Evolutionary conservation across 2,888 invertebrate species (phyloP), one percentile per base, ranked within the genome.

Genomic region (Caenorhabditis panamensis): DNA sequence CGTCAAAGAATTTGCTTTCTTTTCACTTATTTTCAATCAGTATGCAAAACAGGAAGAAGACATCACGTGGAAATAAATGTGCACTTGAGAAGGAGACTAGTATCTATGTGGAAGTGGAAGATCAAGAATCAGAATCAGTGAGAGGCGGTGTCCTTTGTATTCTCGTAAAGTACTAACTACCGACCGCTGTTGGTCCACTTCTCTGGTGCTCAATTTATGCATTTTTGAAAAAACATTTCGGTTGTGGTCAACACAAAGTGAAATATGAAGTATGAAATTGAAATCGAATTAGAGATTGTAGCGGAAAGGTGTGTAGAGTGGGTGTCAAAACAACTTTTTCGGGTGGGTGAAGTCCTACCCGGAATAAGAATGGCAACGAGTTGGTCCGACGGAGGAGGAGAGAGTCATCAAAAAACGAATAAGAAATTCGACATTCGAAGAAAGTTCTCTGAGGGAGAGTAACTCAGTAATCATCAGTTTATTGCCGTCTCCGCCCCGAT

Each of bases 391-490:
- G 18, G 8, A 41, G 18, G 13, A 9, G 1, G 2, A 13, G 24
- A 24, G 18, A 41, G 53, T 53, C 54, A 76, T 54, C 47, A 62
- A 62, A 76, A 44, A 24, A 20, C 8, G 22, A 63, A 62, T 63
- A 62, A 62, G 62, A 62, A 53, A 53, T 71, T 51, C 51, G 26
- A 54, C 51, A 51, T 58, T 44, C 54, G 36, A 41, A 28, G 56
- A 68, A 59, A 61, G 37, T 47, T 58, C 51, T 58, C 44, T 26
- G 22, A 41, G 36, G 41, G 28, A 53, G 69, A 59, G 76, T 68
- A 67, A 71, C 31, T 56, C 71, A 76, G 76, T 63, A 77, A 77
- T 77, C 63, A 77, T 69, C 63, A 64, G 77, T 77, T 77, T 77
- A 77, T 77, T 77, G 77, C 69, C 61, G 20, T 22, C 47, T 44